These are phyloP conservation scores for Orientallactaga sibirica DNA, from an alignment of 2,797 vertebrate species.

Conservation along the genomic window DNA sequence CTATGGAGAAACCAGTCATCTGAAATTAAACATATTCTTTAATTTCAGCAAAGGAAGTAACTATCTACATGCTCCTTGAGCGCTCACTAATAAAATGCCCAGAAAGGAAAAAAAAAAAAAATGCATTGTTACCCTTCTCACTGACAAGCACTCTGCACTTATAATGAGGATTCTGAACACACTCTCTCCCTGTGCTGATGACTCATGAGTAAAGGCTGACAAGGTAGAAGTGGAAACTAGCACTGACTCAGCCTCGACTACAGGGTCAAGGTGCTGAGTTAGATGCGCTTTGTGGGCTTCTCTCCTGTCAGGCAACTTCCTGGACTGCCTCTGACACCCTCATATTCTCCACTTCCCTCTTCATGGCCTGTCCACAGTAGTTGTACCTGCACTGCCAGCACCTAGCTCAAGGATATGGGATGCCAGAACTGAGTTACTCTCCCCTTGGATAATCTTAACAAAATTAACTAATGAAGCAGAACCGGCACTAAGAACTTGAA, in stretches of 20 bases:
- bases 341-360: too few relatives aligned
- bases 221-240: not conserved
- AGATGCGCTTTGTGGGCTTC: not conserved
- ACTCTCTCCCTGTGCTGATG: constrained; percentile 5
- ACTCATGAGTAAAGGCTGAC: not conserved
- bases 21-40: not conserved
- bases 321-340: not conserved
- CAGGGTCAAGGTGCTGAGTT: not conserved
- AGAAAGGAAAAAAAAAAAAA: not conserved
- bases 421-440: not conserved
- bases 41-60: not conserved
- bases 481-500: not conserved
- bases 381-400: not conserved
- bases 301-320: not conserved
- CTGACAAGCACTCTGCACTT: not conserved
- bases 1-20: not conserved
- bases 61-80: not conserved
- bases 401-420: not conserved
- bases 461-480: not conserved
- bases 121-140: not conserved
- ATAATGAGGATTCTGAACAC: constrained; percentile 2
- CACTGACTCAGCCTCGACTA: not conserved
- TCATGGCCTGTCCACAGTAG: not conserved
- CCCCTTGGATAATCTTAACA: not conserved
- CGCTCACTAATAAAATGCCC: not conserved